Evolutionary conservation across 1,140 invertebrate species (phyloP), one percentile per base, ranked within the genome.

Genomic region (Hylaeus anthracinus): DNA sequence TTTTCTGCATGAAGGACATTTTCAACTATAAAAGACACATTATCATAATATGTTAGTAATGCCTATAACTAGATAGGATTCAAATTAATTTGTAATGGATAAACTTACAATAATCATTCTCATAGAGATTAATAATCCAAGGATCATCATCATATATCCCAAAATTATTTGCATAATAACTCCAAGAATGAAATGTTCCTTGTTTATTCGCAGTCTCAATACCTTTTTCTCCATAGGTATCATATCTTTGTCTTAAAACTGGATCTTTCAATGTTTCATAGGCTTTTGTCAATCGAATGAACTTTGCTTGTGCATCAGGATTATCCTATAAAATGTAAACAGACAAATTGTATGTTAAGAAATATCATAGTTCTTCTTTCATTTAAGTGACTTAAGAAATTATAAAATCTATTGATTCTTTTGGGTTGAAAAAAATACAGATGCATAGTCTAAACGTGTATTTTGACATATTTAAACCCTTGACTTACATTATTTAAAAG

Each of bases 111-210:
- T 97, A 98, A 92, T 96, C 97, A 75, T 94, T 92, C 84, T 92
- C 94, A 83, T 94, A 95, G 0, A 98, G 92, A 5, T 97, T 97
- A 14, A 97, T 95, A 78, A 98, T 96, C 92, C 97, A 95, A 71
- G 95, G 95, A 93, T 98, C 97, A 92, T 98, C 96, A 91, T 98
- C 97, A 94, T 98, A 98, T 79, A 98, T 95, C 63, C 97, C 97
- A 95, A 98, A 98, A 89, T 97, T 96, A 89, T 97, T 96, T 73
- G 96, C 94, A 90, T 98, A 98, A 90, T 97, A 98, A 83, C 95
- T 96, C 94, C 97, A 98, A 53, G 96, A 96, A 86, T 98, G 96
- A 91, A 97, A 98, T 61, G 95, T 94, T 80, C 94, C 92, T 75
- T 94, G 93, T 84, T 94, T 94, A 79, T 94, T 90, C 43, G 86